Evolutionary conservation across 1,140 invertebrate genomes (phyloP).

Genomic region (Pseudoatta argentina): DNA sequence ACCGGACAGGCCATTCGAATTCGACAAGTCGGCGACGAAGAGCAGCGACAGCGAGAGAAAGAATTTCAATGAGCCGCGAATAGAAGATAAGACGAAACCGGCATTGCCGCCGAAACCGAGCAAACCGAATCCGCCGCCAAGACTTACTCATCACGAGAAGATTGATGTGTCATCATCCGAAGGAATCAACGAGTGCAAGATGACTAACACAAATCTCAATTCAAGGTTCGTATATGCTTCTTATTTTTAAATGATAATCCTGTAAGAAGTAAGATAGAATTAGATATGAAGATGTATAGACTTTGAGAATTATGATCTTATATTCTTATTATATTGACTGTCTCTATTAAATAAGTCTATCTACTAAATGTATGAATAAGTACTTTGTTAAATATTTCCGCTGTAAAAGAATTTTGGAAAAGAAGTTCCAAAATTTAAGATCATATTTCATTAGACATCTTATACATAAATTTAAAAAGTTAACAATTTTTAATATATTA

Average conservation of each 20-base stretch:
- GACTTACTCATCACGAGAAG: slow-evolving; percentile 84
- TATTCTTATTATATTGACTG: not conserved
- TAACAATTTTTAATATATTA: not conserved
- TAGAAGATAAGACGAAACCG: slow-evolving; percentile 83
- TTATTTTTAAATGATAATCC: not conserved
- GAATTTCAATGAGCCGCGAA: slow-evolving; percentile 74
- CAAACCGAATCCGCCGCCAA: slow-evolving; percentile 84
- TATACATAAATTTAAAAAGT: not conserved
- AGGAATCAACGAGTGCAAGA: slow-evolving; percentile 61
- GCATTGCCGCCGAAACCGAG: slow-evolving; percentile 84
- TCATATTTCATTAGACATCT: not conserved
- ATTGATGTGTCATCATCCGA: slow-evolving; percentile 71
- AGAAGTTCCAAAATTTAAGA: not conserved
- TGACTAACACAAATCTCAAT: slow-evolving; percentile 50
- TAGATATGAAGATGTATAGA: not conserved
- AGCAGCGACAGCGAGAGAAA: slow-evolving; percentile 78
- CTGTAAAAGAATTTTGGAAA: not conserved
- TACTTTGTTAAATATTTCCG: not conserved
- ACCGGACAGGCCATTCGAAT: slow-evolving; percentile 81
- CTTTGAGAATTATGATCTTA: slow-evolving; percentile 7
- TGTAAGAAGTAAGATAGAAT: not conserved
- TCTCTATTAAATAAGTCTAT: not conserved
- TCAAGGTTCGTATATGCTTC: slow-evolving; percentile 61
- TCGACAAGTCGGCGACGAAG: slow-evolving; percentile 72
- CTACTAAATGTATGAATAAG: too few relatives aligned